A percentile compares a stretch with the other conserved stretches of the same genome.
Evolutionary conservation across 2,113 vertebrate species (phyloP).

Genomic region (Brevimyrus niger): DNA sequence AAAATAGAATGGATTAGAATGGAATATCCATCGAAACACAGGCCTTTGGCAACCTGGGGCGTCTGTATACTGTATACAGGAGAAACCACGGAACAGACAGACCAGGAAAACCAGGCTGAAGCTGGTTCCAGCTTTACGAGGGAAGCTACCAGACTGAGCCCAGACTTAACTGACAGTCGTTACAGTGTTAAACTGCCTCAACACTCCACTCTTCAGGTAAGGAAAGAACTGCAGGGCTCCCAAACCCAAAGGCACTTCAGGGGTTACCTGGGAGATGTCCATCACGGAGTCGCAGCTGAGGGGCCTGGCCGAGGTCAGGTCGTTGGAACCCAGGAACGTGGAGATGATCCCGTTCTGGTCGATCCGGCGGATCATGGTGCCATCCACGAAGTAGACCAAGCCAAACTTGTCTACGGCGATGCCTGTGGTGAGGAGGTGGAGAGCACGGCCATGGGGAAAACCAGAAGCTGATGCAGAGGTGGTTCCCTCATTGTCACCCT

Average conservation of each 20-base stretch:
- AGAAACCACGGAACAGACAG: neutral
- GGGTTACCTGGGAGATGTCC: slow-evolving; percentile 91
- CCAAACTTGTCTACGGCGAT: slow-evolving; percentile 94
- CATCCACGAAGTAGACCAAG: slow-evolving; percentile 92
- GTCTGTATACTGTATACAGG: neutral
- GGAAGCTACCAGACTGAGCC: neutral
- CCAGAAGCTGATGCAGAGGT: neutral
- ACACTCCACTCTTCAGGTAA: neutral
- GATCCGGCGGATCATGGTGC: slow-evolving; percentile 90
- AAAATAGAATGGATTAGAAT: no score
- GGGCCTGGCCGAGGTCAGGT: slow-evolving; percentile 89
- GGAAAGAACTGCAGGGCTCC: neutral
- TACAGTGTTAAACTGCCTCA: neutral
- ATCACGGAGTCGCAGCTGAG: slow-evolving; percentile 96
- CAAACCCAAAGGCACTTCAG: neutral
- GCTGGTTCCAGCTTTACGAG: neutral
- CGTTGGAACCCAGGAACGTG: slow-evolving; percentile 90
- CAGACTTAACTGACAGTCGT: neutral
- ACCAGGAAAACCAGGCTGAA: neutral
- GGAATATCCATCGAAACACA: no score
- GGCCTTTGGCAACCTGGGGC: no score
- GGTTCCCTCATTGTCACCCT: neutral
- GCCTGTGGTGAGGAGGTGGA: slow-evolving; percentile 57
- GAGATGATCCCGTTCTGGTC: slow-evolving; percentile 98
- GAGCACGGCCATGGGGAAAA: neutral